These are phyloP conservation scores for Darevskia nairensis DNA, from an alignment of 2,797 vertebrate genomes.

Conservation along the genomic window DNA sequence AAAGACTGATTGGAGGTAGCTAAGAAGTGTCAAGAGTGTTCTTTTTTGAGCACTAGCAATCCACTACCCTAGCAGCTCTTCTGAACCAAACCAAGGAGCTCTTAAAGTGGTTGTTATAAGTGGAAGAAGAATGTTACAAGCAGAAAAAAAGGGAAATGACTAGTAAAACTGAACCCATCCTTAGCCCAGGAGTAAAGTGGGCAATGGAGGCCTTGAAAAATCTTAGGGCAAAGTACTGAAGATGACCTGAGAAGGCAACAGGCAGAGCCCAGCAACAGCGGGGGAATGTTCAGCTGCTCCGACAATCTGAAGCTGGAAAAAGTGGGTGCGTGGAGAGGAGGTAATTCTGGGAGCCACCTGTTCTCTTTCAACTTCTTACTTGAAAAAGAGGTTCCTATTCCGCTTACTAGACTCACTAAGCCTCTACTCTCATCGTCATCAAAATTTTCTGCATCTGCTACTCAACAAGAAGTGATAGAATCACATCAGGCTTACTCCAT, in stretches of 20 bases:
- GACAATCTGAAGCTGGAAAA: not conserved
- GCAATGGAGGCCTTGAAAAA: not conserved
- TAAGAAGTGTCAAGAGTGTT: not conserved
- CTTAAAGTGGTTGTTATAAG: not conserved
- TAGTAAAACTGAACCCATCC: not conserved
- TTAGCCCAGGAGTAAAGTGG: not conserved
- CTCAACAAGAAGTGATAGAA: not conserved
- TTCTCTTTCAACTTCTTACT: not conserved
- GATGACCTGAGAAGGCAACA: not conserved
- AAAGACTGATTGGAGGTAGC: not conserved
- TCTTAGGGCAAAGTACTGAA: not conserved
- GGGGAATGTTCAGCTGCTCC: not conserved
- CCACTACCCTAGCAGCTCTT: too few relatives aligned
- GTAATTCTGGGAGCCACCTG: not conserved
- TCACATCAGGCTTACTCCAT: constrained; percentile 88
- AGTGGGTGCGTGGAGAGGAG: too few relatives aligned
- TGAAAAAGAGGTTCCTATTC: not conserved
- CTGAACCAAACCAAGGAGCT: not conserved
- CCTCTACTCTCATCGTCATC: not conserved
- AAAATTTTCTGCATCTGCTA: not conserved
- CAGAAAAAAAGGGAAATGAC: not conserved
- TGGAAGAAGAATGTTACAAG: not conserved
- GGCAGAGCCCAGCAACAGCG: not conserved
- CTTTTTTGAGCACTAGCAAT: too few relatives aligned
- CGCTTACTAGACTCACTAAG: not conserved